phyloP scores from a whole-genome alignment of 2,888 invertebrate species.

The Melikaiella ostensackeni region DNA sequence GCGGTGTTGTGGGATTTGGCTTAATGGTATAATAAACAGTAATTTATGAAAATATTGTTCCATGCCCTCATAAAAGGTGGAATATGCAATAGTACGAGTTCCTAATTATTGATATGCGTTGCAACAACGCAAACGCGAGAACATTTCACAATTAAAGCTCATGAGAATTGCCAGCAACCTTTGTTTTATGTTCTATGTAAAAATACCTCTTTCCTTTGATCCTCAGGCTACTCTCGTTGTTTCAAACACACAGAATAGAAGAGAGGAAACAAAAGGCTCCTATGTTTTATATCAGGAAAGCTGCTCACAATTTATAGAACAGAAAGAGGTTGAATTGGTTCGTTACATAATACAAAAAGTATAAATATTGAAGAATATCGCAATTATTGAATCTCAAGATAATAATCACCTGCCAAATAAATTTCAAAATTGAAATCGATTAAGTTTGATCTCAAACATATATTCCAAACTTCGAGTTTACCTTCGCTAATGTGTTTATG shows the following conservation, averaged over 20 bases:
- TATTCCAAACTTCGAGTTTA: conserved; percentile 4
- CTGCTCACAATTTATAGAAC: not conserved
- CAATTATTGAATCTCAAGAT: not conserved
- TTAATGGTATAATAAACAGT: too few relatives aligned
- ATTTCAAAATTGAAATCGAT: conserved; percentile 20
- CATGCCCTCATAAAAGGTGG: too few relatives aligned
- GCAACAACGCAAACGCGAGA: not conserved
- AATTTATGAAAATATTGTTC: too few relatives aligned
- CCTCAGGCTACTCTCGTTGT: conserved; percentile 7
- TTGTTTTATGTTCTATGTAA: conserved; percentile 2
- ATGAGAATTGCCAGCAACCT: not conserved
- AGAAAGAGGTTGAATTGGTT: not conserved
- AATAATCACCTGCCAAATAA: conserved; percentile 32
- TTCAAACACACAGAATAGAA: conserved; percentile 28
- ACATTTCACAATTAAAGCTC: conserved; percentile 11
- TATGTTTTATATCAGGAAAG: not conserved
- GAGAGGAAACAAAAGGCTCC: not conserved
- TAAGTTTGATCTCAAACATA: conserved; percentile 16
- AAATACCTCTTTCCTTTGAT: conserved; percentile 27
- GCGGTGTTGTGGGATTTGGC: too few relatives aligned
- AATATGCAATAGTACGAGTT: too few relatives aligned
- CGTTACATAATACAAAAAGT: not conserved
- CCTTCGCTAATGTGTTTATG: conserved; percentile 24
- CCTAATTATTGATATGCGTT: not conserved
- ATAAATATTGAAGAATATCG: not conserved